Evolutionary conservation across 2,797 vertebrate species (phyloP).

Genomic region (Threskiornis aethiopicus): DNA sequence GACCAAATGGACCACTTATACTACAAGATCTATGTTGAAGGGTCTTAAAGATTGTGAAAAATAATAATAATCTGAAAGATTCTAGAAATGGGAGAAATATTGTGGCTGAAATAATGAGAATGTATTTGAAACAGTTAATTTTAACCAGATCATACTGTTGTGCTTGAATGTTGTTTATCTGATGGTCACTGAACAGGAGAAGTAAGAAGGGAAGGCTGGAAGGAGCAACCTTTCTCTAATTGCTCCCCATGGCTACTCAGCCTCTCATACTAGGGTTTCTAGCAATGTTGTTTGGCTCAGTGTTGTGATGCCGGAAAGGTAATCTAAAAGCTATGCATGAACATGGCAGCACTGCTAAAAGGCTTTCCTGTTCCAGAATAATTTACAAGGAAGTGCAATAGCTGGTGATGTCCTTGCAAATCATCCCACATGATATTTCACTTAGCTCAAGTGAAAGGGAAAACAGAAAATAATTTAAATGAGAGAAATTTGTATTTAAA

Average conservation of each 20-base stretch:
- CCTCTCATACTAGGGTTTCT: background rate
- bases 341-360: background rate
- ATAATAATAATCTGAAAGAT: background rate
- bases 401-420: background rate
- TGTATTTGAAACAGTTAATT: background rate
- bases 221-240: background rate
- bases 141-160: background rate
- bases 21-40: background rate
- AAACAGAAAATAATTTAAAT: background rate
- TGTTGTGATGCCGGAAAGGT: background rate
- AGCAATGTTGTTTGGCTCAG: background rate
- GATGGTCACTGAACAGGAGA: background rate
- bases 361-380: background rate
- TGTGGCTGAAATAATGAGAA: background rate
- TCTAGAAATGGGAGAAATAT: background rate
- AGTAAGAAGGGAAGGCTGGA: background rate
- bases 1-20: background rate
- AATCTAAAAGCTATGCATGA: background rate
- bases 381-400: background rate
- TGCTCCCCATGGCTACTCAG: background rate
- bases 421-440: background rate
- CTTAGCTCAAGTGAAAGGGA: background rate
- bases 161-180: background rate
- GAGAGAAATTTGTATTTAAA: background rate
- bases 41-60: background rate